Percentiles rank a stretch among this genome's conserved stretches.
phyloP scores from a whole-genome alignment of 2,113 vertebrate genomes.

The Hippolais icterina region DNA sequence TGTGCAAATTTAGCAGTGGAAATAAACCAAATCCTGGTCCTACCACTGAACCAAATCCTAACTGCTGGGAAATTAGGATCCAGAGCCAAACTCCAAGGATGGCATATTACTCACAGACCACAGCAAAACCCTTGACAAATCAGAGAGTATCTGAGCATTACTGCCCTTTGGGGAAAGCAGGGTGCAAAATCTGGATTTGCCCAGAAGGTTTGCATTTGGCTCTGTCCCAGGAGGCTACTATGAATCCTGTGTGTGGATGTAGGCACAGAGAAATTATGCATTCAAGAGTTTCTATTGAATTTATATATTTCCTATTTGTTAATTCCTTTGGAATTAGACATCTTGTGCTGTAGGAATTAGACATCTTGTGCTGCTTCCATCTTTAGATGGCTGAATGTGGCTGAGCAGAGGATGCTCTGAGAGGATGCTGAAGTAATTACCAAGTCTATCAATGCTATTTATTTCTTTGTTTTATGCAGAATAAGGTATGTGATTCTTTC shows the following conservation, averaged over 20 bases:
- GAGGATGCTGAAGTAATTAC: not conserved
- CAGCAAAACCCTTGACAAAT: not conserved
- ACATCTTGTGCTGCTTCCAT: not conserved
- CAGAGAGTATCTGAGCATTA: not conserved
- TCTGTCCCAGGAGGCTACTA: not conserved
- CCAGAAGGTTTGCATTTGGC: not conserved
- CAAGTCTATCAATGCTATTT: not conserved
- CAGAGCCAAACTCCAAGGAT: not conserved
- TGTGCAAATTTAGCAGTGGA: not conserved
- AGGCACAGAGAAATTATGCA: not conserved
- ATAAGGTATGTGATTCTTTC: not conserved
- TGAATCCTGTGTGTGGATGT: not conserved
- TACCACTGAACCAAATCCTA: not conserved
- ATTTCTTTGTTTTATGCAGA: not conserved
- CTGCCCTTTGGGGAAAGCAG: not conserved
- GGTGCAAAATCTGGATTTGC: not conserved
- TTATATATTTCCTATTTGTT: not conserved
- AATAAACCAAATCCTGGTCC: not conserved
- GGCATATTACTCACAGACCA: not conserved
- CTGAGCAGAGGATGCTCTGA: not conserved
- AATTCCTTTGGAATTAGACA: not conserved
- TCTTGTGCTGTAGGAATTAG: not conserved
- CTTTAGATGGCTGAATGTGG: not conserved
- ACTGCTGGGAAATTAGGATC: not conserved
- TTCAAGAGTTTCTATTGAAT: not conserved